phyloP scores from a whole-genome alignment of 2,113 vertebrate species.

The Cyanistes caeruleus region DNA sequence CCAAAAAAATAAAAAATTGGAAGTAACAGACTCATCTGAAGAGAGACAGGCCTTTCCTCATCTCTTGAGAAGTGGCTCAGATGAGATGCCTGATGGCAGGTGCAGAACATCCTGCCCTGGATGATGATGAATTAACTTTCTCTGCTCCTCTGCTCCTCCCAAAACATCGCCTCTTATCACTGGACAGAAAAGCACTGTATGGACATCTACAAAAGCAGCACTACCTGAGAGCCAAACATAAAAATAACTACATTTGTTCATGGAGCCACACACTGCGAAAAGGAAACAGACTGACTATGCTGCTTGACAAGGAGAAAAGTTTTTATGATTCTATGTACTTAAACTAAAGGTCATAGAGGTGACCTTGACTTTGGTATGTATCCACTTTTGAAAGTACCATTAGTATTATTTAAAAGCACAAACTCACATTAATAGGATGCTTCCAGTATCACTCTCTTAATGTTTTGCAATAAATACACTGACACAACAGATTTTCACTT shows the following conservation, averaged over 20 bases:
- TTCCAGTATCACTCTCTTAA: not conserved
- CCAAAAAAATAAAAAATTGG: not conserved
- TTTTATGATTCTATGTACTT: not conserved
- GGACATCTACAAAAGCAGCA: not conserved
- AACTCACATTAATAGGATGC: not conserved
- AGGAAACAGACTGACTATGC: not conserved
- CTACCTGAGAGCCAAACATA: not conserved
- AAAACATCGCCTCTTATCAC: not conserved
- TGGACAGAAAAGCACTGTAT: not conserved
- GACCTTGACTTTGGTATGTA: not conserved
- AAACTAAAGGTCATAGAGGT: not conserved
- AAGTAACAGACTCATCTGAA: not conserved
- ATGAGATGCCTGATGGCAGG: not conserved
- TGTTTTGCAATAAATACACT: not conserved
- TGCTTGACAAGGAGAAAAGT: not conserved
- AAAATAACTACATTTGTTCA: not conserved
- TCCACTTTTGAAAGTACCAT: not conserved
- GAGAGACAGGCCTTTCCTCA: not conserved
- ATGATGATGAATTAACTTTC: not conserved
- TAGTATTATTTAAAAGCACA: not conserved
- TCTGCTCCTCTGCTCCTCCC: not conserved
- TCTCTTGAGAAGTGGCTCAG: not conserved
- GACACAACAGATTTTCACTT: not conserved
- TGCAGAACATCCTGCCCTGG: not conserved
- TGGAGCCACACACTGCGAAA: not conserved